Evolutionary conservation across 2,113 vertebrate species (phyloP).

Genomic region (Chloropsis cyanopogon): DNA sequence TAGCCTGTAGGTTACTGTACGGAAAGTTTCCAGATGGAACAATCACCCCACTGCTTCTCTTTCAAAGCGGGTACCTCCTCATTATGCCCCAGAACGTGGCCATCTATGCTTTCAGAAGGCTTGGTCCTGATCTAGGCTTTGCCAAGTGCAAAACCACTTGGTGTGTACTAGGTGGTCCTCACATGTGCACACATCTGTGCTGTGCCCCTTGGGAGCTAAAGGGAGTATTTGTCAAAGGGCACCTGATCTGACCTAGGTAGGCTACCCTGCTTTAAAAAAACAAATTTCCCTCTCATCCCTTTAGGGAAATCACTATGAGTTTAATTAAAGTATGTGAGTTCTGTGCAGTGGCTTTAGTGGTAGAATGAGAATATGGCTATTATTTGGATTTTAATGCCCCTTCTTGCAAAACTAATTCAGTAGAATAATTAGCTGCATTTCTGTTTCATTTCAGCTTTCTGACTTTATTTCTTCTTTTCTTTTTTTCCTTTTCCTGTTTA

Average conservation of each 20-base stretch:
- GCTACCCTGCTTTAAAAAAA: neutral
- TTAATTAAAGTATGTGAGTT: neutral
- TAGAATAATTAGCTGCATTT: neutral
- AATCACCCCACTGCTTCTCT: neutral
- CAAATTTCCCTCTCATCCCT: neutral
- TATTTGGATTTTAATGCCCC: neutral
- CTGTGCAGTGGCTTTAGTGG: neutral
- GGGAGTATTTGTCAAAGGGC: neutral
- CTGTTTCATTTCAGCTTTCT: neutral
- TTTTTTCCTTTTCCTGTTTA: constrained; percentile 42
- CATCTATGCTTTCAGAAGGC: neutral
- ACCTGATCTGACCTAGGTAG: neutral
- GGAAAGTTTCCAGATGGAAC: neutral
- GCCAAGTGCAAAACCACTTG: neutral
- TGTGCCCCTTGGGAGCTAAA: neutral
- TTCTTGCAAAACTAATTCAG: neutral
- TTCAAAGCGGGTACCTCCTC: neutral
- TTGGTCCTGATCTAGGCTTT: neutral
- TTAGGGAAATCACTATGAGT: neutral
- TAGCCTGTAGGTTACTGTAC: neutral
- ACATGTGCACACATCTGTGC: neutral
- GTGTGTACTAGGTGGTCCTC: neutral
- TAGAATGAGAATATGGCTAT: neutral
- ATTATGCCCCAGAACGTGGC: accelerated
- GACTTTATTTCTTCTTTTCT: constrained; percentile 47